Evolutionary conservation across 2,797 vertebrate species (phyloP), one percentile per base, ranked within the genome.

Genomic region (Peromyscus aztecus): DNA sequence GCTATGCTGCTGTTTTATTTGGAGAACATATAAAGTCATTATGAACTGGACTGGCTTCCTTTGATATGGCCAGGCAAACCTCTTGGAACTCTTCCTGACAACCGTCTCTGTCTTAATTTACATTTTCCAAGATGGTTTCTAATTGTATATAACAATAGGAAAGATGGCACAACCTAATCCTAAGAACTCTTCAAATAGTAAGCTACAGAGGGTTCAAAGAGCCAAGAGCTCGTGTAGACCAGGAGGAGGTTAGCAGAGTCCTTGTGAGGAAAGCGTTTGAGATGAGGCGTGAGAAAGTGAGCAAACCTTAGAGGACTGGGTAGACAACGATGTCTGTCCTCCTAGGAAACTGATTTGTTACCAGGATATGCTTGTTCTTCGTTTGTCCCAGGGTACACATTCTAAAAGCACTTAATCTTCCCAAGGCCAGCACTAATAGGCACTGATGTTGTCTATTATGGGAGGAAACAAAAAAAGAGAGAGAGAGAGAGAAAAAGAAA

Each of bases 341-440:
- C 76, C 95, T 55, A 94, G 81, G 76, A 93, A 95, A 90, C 17
- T 65, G 57, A 86, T 95, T 97, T 96, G 96, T 80, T 97, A 71
- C 67, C 82, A 81, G 84, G 75, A 87, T 96, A 71, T 92, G 40
- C 75, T 86, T 77, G 46, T 87, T 71, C 89, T 98, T 97, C 97
- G 90, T 97, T 97, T 97, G 87, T 89, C 31, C n/a, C 75, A 89
- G 67, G 67, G 69, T 77, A 91, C 69, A 73, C 73, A 77, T 94
- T 97, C 85, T 93, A 97, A 98, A 97, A 97, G 97, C 97, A 97
- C 93, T 97, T 96, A 92, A 93, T 97, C 93, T 96, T 94, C 92
- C 93, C 94, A 98, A 97, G 94, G 96, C 94, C 92, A 94, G 55
- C 78, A 87, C 69, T 97, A 97, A 97, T 73, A 96, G 96, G 40